Evolutionary conservation across 2,888 invertebrate species (phyloP), one percentile per base, ranked within the genome.

Genomic region (Patella ulyssiponensis): DNA sequence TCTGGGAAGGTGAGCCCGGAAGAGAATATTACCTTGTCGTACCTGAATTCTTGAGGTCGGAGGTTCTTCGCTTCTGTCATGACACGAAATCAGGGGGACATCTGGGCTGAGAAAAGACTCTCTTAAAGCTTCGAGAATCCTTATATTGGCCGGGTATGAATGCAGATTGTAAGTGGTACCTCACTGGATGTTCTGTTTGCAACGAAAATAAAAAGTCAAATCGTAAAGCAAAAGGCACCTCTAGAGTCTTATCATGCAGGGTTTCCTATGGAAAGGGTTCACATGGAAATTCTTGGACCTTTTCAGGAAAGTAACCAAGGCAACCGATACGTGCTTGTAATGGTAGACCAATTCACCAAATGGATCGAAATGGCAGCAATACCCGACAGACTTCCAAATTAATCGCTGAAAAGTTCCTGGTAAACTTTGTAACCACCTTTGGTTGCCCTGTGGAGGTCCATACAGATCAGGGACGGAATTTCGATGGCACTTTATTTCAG

Each of bases 371-470:
- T 72, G 15, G 72, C 52, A 17, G 71, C 80, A n/a, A 23, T 80
- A 1, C 73, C 74, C n/a, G 74, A 69, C 78, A 81, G 33, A 64
- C 23, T 56, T 80, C 82, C 3, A 53, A 77, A 33, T 15, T 69
- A 0, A 69, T 77, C 3, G 79, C 79, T 15, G n/a, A 76, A 20
- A 74, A 53, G 14, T 51, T 78, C 33, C 53, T 78, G 4, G 53
- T 54, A 3, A n/a, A 69, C 1, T 74, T 79, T 17, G 54, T 82
- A n/a, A 44, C 58, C n/a, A 71, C 69, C n/a, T 83, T 81, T 72
- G 82, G 82, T 1, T 77, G 80, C 23, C 82, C 82, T 9, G 58
- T 79, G 20, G 56, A 78, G 27, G 69, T 84, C 15, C 73, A 80
- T 3, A 79, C 83, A 7, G 81, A 81, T 51, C 75, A 75, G n/a